A percentile compares a stretch with the other conserved stretches of the same genome.
Evolutionary conservation across 2,113 vertebrate genomes (phyloP).

Genomic region (Pluvialis apricaria): DNA sequence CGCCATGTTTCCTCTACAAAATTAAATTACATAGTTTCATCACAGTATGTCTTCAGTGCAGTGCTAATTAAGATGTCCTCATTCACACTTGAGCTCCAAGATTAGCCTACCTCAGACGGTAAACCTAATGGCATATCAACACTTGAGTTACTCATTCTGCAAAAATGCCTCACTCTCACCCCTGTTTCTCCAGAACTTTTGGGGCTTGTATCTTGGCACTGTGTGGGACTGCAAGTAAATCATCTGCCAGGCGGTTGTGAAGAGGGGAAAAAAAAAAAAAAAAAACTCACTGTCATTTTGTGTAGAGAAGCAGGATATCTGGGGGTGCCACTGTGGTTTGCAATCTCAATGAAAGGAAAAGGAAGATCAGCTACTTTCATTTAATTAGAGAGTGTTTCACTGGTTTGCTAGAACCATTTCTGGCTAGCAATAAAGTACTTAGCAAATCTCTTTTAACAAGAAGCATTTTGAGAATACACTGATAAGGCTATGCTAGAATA

Average conservation of each 20-base stretch:
- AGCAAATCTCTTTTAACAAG: not conserved
- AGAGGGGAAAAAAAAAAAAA: not conserved
- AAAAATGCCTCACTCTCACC: not conserved
- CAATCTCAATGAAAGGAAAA: not conserved
- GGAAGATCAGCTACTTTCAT: not conserved
- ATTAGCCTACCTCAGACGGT: not conserved
- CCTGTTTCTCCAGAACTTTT: not conserved
- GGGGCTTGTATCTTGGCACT: not conserved
- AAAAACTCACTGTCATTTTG: not conserved
- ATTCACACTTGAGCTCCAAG: not conserved
- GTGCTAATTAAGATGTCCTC: not conserved
- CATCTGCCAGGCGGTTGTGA: not conserved
- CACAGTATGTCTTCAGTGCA: not conserved
- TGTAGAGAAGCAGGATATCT: not conserved
- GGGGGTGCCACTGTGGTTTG: not conserved
- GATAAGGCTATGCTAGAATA: not conserved
- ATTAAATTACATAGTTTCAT: not conserved
- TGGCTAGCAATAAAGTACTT: not conserved
- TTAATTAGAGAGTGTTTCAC: not conserved
- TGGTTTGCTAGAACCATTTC: not conserved
- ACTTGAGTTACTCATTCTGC: not conserved
- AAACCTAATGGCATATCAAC: not conserved
- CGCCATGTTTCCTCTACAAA: not conserved
- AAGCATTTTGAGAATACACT: not conserved
- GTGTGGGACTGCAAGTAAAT: not conserved